Evolutionary conservation across 1,140 invertebrate genomes (phyloP), one percentile per base, ranked within the genome.

Genomic region (Hormaphis cornu): DNA sequence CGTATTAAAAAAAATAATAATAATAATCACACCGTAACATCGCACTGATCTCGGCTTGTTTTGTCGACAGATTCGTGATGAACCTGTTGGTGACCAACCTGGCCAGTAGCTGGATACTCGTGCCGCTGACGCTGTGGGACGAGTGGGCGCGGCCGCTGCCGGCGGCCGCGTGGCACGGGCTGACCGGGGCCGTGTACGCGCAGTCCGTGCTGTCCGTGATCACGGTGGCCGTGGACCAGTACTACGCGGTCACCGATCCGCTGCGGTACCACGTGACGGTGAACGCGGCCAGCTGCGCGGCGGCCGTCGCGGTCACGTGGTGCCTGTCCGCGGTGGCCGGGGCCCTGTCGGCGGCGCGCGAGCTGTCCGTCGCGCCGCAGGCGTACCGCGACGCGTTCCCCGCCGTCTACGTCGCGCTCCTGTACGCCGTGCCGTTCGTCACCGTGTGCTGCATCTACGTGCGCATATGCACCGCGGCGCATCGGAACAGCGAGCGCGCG

Each of bases 211-310:
- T 91, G 22, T 87, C 87, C 1, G 85, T 93, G 7, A 82, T 91
- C 9, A 82, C 93, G 10, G 91, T 95, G 40, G 88, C 89, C 1
- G 79, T 91, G 2, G 91, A 95, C 75, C 88, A 93, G 74, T 93
- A 91, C 77, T 87, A 89, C 72, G 91, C 91, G 1, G 89, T 95
- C 33, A 88, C 90, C 6, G 88, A 90, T 76, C 91, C 91, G 0
- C 80, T 93, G 24, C 84, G 89, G n/a, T 93, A 93, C 76, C 87
- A 89, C 71, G 84, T 85, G 16, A 83, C 86, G 33, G 83, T 94
- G 70, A 85, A 90, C 73, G 86, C 89, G 73, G 78, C 85, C 10
- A 85, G 86, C 48, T 88, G 87, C 0, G 84, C 82, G 2, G 76
- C 87, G 0, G 80, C 91, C 12, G 88, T 93, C 61, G 79, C 83